phyloP scores from a whole-genome alignment of 2,797 vertebrate species.

The Tapera naevia region DNA sequence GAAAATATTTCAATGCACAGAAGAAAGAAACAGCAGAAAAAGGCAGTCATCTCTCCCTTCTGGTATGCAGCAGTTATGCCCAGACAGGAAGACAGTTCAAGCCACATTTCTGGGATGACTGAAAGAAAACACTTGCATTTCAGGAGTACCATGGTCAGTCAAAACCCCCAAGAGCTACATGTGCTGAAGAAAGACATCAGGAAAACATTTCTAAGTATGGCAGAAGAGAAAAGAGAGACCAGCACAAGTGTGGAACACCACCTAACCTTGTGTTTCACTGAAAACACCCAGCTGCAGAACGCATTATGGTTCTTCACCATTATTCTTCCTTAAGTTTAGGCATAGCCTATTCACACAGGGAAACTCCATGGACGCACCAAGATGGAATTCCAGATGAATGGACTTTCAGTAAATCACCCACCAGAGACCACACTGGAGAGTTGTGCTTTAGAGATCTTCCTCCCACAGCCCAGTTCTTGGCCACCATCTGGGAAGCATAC shows the following conservation, averaged over 20 bases:
- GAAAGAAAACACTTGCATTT: conserved; percentile 23
- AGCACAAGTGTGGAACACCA: not conserved
- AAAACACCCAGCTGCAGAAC: not conserved
- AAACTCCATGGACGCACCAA: not conserved
- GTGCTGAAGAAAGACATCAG: not conserved
- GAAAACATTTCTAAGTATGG: not conserved
- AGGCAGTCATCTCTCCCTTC: conserved; percentile 24
- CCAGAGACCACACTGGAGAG: not conserved
- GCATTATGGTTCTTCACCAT: not conserved
- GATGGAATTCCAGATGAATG: not conserved
- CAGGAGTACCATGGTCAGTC: not conserved
- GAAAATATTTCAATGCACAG: not conserved
- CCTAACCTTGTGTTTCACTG: not conserved
- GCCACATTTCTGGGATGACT: conserved; percentile 20
- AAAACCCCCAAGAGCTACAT: not conserved
- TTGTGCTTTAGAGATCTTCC: not conserved
- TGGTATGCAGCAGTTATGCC: not conserved
- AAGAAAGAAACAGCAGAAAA: not conserved
- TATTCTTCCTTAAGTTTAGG: not conserved
- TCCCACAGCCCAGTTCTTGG: not conserved
- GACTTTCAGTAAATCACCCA: not conserved
- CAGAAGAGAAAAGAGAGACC: not conserved
- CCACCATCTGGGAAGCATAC: not conserved
- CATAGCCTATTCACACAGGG: not conserved
- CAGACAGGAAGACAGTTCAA: conserved; percentile 19